These are phyloP conservation scores for Neodon shergylaensis DNA, from an alignment of 2,113 vertebrate species.

Conservation along the genomic window DNA sequence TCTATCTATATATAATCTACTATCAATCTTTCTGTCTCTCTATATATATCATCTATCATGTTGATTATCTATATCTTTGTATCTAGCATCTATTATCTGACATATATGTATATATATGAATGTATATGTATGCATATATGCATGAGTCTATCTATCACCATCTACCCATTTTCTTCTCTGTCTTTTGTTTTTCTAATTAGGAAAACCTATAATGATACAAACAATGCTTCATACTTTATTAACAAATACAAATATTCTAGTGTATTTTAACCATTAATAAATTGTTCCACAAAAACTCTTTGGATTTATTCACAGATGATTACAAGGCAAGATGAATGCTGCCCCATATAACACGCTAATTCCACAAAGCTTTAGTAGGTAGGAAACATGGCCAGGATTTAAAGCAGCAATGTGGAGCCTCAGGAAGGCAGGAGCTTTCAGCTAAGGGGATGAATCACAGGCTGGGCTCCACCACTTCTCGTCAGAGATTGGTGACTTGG, in stretches of 20 bases:
- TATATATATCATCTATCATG: too few species aligned
- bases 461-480: not conserved
- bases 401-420: conserved; percentile 5
- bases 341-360: not conserved
- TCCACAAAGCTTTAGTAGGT: not conserved
- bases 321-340: not conserved
- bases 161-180: not conserved
- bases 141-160: not conserved
- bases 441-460: not conserved
- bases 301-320: not conserved
- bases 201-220: not conserved
- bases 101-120: not conserved
- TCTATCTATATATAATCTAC: not conserved
- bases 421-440: not conserved
- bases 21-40: too few species aligned
- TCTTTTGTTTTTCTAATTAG: not conserved
- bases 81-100: too few species aligned
- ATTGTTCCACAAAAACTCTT: not conserved
- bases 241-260: not conserved
- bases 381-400: not conserved
- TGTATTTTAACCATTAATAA: not conserved
- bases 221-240: not conserved
- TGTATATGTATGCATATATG: not conserved
- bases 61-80: not conserved
- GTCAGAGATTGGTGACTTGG: not conserved